Percentiles rank a stretch among this genome's conserved stretches.
Evolutionary conservation across 2,113 vertebrate species (phyloP).

Genomic region (Antechinus flavipes): DNA sequence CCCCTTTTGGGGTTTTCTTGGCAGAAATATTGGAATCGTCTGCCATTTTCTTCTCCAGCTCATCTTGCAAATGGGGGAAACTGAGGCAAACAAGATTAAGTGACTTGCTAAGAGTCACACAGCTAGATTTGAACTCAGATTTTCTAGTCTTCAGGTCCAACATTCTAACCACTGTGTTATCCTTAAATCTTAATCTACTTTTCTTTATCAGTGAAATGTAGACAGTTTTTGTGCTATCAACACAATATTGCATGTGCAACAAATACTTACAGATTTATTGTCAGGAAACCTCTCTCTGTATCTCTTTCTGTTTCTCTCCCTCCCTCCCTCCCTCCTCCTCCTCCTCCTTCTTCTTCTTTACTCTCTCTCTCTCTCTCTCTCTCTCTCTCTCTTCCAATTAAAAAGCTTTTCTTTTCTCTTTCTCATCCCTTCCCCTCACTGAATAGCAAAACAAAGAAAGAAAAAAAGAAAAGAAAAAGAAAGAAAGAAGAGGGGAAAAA

Average conservation of each 20-base stretch:
- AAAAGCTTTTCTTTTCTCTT: not conserved
- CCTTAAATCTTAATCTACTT: too few relatives aligned
- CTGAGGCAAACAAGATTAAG: not conserved
- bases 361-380: too few relatives aligned
- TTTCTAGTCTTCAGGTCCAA: not conserved
- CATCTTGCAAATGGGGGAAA: not conserved
- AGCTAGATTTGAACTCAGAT: not conserved
- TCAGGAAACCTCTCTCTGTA: not conserved
- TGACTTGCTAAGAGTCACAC: not conserved
- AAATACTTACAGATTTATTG: not conserved
- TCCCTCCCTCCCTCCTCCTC: too few relatives aligned
- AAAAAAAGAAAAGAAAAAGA: not conserved
- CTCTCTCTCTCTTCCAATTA: not conserved
- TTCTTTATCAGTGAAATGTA: too few relatives aligned
- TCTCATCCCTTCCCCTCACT: not conserved
- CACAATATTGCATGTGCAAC: not conserved
- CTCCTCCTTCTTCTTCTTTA: too few relatives aligned
- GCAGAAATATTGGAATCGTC: too few relatives aligned
- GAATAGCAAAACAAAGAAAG: not conserved
- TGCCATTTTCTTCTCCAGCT: not conserved
- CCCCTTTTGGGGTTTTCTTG: not conserved
- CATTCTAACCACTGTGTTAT: not conserved
- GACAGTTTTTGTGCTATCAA: too few relatives aligned
- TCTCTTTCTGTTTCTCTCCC: too few relatives aligned
- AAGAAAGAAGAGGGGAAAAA: not conserved